phyloP scores from a whole-genome alignment of 2,113 vertebrate species.

The Ammodytes dubius region DNA sequence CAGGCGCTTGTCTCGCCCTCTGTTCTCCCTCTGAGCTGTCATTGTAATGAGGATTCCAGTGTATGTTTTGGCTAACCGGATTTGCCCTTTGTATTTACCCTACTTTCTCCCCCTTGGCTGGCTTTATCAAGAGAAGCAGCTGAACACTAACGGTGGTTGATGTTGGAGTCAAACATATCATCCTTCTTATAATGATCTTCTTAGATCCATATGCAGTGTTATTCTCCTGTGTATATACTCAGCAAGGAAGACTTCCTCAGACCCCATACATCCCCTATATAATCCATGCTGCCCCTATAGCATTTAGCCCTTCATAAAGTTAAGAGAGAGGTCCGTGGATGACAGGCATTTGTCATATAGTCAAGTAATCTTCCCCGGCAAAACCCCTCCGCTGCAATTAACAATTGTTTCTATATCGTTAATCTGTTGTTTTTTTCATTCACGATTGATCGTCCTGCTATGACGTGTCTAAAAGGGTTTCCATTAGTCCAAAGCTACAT shows the following conservation, averaged over 20 bases:
- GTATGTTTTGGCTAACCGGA: slow-evolving; percentile 71
- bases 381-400: not conserved
- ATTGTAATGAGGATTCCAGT: slow-evolving; percentile 64
- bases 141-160: slow-evolving; percentile 6
- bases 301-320: not conserved
- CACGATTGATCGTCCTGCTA: not conserved
- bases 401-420: not conserved
- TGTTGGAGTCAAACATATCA: slow-evolving; percentile 6
- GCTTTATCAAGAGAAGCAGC: slow-evolving; percentile 44
- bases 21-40: slow-evolving; percentile 32
- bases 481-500: not conserved
- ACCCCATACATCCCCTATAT: slow-evolving; percentile 15
- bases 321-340: slow-evolving; percentile 4
- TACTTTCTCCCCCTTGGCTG: slow-evolving; percentile 62
- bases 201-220: not conserved
- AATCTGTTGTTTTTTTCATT: slow-evolving; percentile 10
- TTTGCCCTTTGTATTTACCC: slow-evolving; percentile 73
- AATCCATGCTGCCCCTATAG: slow-evolving; percentile 20
- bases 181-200: slow-evolving; percentile 3
- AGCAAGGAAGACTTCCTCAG: slow-evolving; percentile 15
- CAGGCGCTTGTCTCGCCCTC: slow-evolving; percentile 35
- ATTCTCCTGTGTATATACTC: not conserved
- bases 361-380: slow-evolving; percentile 5
- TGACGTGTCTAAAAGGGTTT: not conserved
- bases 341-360: slow-evolving; percentile 4